These are phyloP conservation scores for Phataginus tricuspis DNA, from an alignment of 2,797 vertebrate genomes.

Conservation along the genomic window DNA sequence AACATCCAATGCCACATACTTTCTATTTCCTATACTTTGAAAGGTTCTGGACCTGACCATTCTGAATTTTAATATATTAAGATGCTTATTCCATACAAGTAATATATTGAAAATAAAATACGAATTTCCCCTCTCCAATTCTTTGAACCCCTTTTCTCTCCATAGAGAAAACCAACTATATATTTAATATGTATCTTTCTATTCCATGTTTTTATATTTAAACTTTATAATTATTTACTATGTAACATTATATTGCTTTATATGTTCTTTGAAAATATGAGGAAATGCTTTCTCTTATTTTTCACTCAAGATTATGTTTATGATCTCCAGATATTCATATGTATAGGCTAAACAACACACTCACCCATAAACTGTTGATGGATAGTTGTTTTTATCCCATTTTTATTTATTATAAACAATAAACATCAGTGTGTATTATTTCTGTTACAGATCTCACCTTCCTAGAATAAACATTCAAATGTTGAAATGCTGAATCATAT, in stretches of 20 bases:
- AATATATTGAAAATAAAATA: neutral
- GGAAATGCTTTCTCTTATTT: neutral
- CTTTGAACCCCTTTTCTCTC: neutral
- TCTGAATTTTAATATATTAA: neutral
- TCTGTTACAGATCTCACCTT: neutral
- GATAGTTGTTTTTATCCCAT: neutral
- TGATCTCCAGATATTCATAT: neutral
- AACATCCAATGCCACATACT: neutral
- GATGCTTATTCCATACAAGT: neutral
- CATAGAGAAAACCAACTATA: neutral
- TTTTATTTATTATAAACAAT: neutral
- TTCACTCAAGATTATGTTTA: neutral
- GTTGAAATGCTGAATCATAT: neutral
- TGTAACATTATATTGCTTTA: neutral
- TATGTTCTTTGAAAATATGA: neutral
- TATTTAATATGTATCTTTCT: neutral
- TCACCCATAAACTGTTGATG: neutral
- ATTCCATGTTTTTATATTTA: neutral
- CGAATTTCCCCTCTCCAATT: neutral
- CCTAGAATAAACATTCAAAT: neutral
- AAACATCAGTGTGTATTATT: neutral
- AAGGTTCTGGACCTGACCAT: neutral
- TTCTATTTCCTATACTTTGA: neutral
- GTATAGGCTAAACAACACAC: neutral
- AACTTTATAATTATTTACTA: neutral